These are phyloP conservation scores for Drosophila borborema DNA, from an alignment of 2,888 invertebrate species.

Conservation along the genomic window DNA sequence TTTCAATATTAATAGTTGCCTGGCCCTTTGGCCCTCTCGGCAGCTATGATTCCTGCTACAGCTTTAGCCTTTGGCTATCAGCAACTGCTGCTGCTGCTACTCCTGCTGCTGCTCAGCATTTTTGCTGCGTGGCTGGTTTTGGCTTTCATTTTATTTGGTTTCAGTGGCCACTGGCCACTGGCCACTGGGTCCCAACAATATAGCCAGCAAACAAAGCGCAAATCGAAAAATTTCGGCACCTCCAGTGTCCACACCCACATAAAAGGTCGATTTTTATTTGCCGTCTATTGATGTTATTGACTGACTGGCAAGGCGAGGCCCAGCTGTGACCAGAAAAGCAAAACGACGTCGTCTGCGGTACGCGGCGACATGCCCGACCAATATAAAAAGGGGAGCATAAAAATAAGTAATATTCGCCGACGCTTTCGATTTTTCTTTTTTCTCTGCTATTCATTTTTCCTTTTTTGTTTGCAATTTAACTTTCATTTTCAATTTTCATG, in stretches of 20 bases:
- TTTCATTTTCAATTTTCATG: constrained; percentile 77
- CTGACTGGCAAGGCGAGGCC: constrained; percentile 40
- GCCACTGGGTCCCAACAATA: constrained; percentile 57
- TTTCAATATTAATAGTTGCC: constrained; percentile 69
- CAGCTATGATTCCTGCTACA: neutral
- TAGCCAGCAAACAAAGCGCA: constrained; percentile 58
- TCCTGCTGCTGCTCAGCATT: constrained; percentile 47
- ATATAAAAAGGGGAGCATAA: constrained; percentile 49
- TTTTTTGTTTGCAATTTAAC: constrained; percentile 60
- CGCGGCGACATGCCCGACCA: neutral
- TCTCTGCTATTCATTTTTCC: constrained; percentile 36
- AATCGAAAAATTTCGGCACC: constrained; percentile 61
- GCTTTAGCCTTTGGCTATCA: neutral
- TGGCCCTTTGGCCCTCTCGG: neutral
- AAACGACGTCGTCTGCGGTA: constrained; percentile 36
- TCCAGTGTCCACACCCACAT: constrained; percentile 27
- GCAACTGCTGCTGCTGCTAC: neutral
- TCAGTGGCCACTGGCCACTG: constrained; percentile 15
- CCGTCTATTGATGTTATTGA: constrained; percentile 80
- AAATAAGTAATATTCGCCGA: constrained; percentile 68
- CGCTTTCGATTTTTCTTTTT: constrained; percentile 39
- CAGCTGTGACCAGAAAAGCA: constrained; percentile 68
- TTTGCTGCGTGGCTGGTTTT: constrained; percentile 76
- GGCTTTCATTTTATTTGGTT: constrained; percentile 63
- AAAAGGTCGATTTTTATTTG: constrained; percentile 70